Evolutionary conservation across 2,888 invertebrate genomes (phyloP), one percentile per base, ranked within the genome.

Genomic region (Ornithoptera priamus): DNA sequence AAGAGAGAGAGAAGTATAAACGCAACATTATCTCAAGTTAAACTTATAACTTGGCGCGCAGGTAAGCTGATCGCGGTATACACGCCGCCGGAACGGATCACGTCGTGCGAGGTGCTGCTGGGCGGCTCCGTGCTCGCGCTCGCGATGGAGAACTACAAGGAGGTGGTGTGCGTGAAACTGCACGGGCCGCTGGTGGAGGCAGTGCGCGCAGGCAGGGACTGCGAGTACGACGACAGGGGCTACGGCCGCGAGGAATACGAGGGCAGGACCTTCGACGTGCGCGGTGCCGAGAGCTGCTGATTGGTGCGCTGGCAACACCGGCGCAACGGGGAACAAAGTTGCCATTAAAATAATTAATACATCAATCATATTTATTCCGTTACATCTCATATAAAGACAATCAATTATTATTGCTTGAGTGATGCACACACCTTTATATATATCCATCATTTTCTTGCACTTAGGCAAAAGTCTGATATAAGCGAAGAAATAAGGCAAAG

Each of bases 21-120:
- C 7, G 1, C 42, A 42, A 8, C 42, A 8, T 42, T 42, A 42
- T 42, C 2, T 10, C 15, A 15, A 46, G 46, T 46, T 10, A 46
- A 4, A 15, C 0, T 46, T 2, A 0, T 12, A 12, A 46, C 46
- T 46, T 1, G 46, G 46, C 3, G 46, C 46, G n/a, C 85, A 97
- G 97, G 97, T 63, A 95, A 95, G 83, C 93, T 96, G 68, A 92
- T 97, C 81, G 95, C 97, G 39, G 96, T 96, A 0, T 97, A 95
- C 88, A 96, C 96, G 5, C 96, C 97, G 1, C 95, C 95, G 62
- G 93, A 94, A 62, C 93, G 95, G 71, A 95, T 97, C 76, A 95
- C 95, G 56, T 95, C 96, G 0, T 96, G 96, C 84, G 96, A 97
- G 81, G 94, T 97, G 60, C 94, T 96, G 15, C 93, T 95, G 18